These are phyloP conservation scores for Agrilus mali DNA, from an alignment of 2,888 invertebrate genomes.

Conservation along the genomic window DNA sequence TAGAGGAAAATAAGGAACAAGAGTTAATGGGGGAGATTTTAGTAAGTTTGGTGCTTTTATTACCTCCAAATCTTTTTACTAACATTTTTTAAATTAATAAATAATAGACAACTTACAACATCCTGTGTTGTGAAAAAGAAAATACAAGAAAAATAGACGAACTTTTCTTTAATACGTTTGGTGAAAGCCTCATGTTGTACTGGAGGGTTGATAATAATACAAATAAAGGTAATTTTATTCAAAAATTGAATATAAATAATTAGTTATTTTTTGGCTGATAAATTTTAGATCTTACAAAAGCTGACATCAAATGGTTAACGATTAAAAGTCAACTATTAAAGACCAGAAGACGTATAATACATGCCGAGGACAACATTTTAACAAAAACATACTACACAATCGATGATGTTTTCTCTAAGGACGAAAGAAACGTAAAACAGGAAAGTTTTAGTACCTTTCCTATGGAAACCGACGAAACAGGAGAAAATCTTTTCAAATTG, in stretches of 20 bases:
- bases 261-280: not conserved
- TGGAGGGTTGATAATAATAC: constrained; percentile 11
- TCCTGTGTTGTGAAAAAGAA: constrained; percentile 18
- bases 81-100: constrained; percentile 5
- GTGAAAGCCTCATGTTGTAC: constrained; percentile 18
- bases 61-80: not conserved
- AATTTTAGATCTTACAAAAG: constrained; percentile 10
- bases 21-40: constrained; percentile 19
- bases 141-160: constrained; percentile 15
- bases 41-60: constrained; percentile 14
- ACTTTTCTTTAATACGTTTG: constrained; percentile 18
- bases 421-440: constrained; percentile 3
- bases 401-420: constrained; percentile 9
- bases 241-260: not conserved
- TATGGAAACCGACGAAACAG: too few species aligned
- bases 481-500: too few species aligned
- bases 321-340: constrained; percentile 11
- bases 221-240: not conserved
- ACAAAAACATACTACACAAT: constrained; percentile 3
- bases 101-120: constrained; percentile 22
- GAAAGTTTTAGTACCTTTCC: not conserved
- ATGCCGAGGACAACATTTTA: constrained; percentile 2
- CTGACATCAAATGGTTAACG: constrained; percentile 12
- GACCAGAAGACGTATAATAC: constrained; percentile 5
- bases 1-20: constrained; percentile 11